Evolutionary conservation across 2,888 invertebrate species (phyloP), one percentile per base, ranked within the genome.

Genomic region (Platycheirus rosarum): DNA sequence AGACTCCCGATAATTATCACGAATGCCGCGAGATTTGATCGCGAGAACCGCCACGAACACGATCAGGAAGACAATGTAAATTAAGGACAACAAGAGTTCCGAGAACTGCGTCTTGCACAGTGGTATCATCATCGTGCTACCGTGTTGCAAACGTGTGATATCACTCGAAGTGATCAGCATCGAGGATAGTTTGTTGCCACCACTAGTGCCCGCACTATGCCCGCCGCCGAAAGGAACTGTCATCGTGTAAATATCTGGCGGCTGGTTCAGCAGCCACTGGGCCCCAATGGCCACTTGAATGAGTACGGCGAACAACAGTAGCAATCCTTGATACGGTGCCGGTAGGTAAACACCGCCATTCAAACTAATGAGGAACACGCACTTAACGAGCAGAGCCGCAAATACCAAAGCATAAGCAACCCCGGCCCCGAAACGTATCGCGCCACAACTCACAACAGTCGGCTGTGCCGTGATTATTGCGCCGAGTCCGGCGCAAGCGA

Each of bases 1-100:
- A 49, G 97, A 96, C 90, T 98, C 98, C 60, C 97, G 93, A 90
- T 97, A 97, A 91, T 98, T 98, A 91, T 97, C 97, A 70, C 97
- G 94, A 80, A 97, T 97, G 60, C 96, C 95, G 42, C 96, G 93
- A 63, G 97, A 96, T 87, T 96, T 94, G 84, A 97, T 93, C 63
- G 97, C 96, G 86, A 97, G 92, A 69, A 96, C 93, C 77, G 96
- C 95, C 71, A 97, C 97, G 87, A 97, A 95, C 55, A 96, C 91
- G 85, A 97, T 95, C 76, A 98, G 92, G 88, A 96, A 95, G 86
- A 96, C 95, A 62, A 97, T 95, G 91, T 98, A 95, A 87, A 95
- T 93, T 85, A 97, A 91, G 26, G 96, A 96, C 85, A 96, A 91
- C 75, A 97, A 91, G 86, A 96, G 92, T 89, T 95, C 95, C 42